Evolutionary conservation across 2,888 invertebrate species (phyloP), one percentile per base, ranked within the genome.

Genomic region (Apotomis turbidana): DNA sequence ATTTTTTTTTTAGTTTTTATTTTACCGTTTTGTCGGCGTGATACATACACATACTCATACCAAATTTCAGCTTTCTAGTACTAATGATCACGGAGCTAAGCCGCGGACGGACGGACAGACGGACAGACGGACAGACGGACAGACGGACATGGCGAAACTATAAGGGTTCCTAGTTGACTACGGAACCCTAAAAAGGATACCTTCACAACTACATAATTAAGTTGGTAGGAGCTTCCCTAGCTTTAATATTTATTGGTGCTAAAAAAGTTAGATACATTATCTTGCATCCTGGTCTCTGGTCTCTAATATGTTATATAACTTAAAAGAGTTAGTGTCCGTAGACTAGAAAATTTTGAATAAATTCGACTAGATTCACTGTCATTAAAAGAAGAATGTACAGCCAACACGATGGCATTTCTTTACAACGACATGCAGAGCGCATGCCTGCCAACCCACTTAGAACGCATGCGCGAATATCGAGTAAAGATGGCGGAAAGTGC

Each of bases 401-500:
- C 77, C 77, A 81, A 82, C 82, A 81, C 80, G 81, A 82, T 81
- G 78, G 78, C 74, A 78, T 80, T 82, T 81, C 79, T 76, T 81
- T 79, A 71, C 69, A 62, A 44, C 51, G 76, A 75, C 71, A 68
- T 70, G 58, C 73, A 79, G 6, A 41, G 85, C 90, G 89, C 90
- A 89, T 87, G 89, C 84, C 85, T 80, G 73, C 74, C 66, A 57
- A 27, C 68, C 58, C 44, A 36, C 55, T 51, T 15, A 75, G 44
- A 55, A 80, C 89, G 89, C 90, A 86, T 86, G 90, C 88, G 90
- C 75, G 62, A 46, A 62, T 10, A 15, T 51, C 62, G 62, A 74
- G 69, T 73, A 83, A 89, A 87, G 74, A 90, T 90, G 90, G 90
- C 88, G 79, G 86, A 76, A 73, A 71, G 74, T 77, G 80, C 78